Conservation (phyloP, 2,888 invertebrate genomes). For the Phrixothrix hirtus region DNA sequence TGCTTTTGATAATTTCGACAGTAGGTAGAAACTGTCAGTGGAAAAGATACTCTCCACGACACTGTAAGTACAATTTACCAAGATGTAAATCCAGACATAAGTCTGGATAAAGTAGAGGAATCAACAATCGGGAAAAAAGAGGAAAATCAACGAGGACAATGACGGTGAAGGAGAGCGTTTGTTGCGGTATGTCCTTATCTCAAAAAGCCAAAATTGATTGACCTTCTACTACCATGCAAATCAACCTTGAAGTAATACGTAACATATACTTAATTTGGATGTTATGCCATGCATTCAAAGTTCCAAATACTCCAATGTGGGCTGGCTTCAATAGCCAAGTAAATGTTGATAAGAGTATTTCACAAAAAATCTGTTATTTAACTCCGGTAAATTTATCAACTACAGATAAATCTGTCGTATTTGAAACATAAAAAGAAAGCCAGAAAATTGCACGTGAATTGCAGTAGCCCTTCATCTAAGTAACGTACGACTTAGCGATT, state of each 20-base stretch:
- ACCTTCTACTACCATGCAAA: conserved; percentile 12
- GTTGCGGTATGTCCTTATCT: too few relatives aligned
- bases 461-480: conserved; percentile 31
- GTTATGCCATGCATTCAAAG: not conserved
- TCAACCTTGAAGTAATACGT: not conserved
- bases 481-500: conserved; percentile 46
- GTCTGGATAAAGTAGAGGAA: not conserved
- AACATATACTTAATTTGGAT: not conserved
- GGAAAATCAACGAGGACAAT: not conserved
- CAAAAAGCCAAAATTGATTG: conserved; percentile 22
- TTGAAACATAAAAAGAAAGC: conserved; percentile 36
- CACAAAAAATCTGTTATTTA: conserved; percentile 1
- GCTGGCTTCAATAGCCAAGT: conserved; percentile 31
- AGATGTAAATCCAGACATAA: not conserved
- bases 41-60: conserved; percentile 18
- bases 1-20: conserved; percentile 37
- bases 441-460: conserved; percentile 36
- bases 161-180: too few relatives aligned
- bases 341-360: not conserved
- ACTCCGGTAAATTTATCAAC: conserved; percentile 1
- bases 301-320: conserved; percentile 21
- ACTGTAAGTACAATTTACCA: conserved; percentile 4
- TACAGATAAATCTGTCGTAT: conserved; percentile 26
- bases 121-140: not conserved
- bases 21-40: conserved; percentile 33